Conservation (phyloP, 2,888 invertebrate species). For the Acronicta alni region DNA sequence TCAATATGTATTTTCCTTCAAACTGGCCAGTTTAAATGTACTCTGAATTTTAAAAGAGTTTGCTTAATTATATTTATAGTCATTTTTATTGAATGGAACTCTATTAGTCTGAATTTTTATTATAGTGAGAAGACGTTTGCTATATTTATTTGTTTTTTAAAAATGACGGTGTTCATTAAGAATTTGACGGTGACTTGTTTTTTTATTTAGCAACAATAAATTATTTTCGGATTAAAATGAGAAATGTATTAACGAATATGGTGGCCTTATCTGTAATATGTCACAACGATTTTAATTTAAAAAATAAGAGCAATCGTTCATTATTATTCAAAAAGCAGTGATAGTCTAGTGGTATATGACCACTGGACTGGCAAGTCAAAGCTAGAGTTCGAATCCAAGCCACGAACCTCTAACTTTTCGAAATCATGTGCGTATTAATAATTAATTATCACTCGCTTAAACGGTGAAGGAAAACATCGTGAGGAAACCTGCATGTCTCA, state of each 20-base stretch:
- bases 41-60: constrained; percentile 43
- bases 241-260: background rate
- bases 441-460: no score
- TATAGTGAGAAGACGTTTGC: constrained; percentile 23
- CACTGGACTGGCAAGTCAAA: no score
- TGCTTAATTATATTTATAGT: constrained; percentile 44
- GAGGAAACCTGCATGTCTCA: no score
- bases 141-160: constrained; percentile 28
- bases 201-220: background rate
- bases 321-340: no score
- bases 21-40: constrained; percentile 36
- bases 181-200: constrained; percentile 12
- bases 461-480: no score
- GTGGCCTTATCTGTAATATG: no score
- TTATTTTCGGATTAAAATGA: background rate
- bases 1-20: constrained; percentile 39
- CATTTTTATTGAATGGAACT: constrained; percentile 49
- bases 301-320: no score
- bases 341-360: no score
- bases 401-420: no score
- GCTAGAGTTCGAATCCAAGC: no score
- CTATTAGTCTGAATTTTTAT: constrained; percentile 34
- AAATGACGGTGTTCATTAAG: constrained; percentile 32
- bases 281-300: no score
- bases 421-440: no score